phyloP scores from a whole-genome alignment of 2,797 vertebrate genomes.

The Sylvia borin region DNA sequence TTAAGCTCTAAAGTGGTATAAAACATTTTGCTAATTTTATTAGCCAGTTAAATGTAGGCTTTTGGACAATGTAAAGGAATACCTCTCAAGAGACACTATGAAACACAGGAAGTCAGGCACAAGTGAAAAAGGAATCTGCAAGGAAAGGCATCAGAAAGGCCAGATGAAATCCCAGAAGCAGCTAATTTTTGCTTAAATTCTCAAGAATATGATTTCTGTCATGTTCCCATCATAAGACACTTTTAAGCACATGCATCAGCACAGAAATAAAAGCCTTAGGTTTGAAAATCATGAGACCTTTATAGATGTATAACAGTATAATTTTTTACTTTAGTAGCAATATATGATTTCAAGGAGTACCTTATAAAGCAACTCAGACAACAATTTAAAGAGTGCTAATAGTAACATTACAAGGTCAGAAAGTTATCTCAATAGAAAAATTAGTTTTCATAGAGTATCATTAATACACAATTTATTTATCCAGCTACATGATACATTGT shows the following conservation, averaged over 20 bases:
- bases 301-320: neutral
- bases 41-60: neutral
- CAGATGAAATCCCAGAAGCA: neutral
- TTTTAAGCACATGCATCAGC: neutral
- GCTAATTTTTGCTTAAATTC: neutral
- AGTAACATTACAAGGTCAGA: neutral
- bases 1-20: neutral
- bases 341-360: neutral
- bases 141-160: neutral
- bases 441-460: neutral
- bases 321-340: neutral
- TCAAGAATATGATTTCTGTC: neutral
- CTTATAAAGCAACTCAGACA: neutral
- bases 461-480: conserved; percentile 45
- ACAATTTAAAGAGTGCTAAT: neutral
- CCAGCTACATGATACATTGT: neutral
- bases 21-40: neutral
- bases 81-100: neutral
- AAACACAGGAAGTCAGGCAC: neutral
- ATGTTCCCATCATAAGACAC: neutral
- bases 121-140: neutral
- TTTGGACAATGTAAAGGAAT: neutral
- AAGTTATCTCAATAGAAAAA: neutral
- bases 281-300: neutral
- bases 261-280: neutral